Percentiles rank a stretch among this genome's conserved stretches.
Evolutionary conservation across 2,113 vertebrate genomes (phyloP).

Genomic region (Mobula hypostoma): DNA sequence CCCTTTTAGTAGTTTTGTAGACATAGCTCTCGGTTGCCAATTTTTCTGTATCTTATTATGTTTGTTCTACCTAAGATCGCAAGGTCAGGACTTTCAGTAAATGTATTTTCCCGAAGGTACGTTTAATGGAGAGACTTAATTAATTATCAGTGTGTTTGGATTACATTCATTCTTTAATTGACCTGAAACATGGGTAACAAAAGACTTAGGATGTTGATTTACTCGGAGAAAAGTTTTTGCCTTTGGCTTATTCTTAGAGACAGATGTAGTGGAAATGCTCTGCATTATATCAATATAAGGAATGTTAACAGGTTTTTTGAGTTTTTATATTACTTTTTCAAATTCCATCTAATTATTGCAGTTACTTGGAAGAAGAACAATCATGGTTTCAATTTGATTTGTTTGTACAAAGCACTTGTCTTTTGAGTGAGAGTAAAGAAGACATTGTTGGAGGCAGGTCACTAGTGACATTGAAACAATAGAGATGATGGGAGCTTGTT

Average conservation of each 20-base stretch:
- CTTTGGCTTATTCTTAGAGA: neutral
- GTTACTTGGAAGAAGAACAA: neutral
- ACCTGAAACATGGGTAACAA: slow-evolving; percentile 43
- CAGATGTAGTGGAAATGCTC: neutral
- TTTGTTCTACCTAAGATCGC: slow-evolving; percentile 54
- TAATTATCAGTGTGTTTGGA: slow-evolving; percentile 51
- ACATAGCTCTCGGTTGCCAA: slow-evolving; percentile 47
- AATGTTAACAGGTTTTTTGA: neutral
- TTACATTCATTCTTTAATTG: slow-evolving; percentile 50
- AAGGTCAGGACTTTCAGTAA: slow-evolving; percentile 45
- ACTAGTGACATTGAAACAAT: no score
- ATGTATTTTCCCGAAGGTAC: slow-evolving; percentile 48
- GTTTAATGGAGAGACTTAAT: slow-evolving; percentile 50
- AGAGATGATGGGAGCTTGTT: no score
- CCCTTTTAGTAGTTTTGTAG: neutral
- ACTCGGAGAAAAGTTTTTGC: neutral
- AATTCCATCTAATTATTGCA: neutral
- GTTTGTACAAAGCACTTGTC: no score
- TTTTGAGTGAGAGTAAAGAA: no score
- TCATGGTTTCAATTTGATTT: no score
- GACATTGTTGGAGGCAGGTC: no score
- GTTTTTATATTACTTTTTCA: neutral
- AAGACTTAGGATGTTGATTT: slow-evolving; percentile 1
- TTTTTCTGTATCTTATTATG: slow-evolving; percentile 45
- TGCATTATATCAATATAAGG: neutral